Base-by-base conservation (phyloP, 2,888 invertebrate species). In the Mythimna ferrago region DNA sequence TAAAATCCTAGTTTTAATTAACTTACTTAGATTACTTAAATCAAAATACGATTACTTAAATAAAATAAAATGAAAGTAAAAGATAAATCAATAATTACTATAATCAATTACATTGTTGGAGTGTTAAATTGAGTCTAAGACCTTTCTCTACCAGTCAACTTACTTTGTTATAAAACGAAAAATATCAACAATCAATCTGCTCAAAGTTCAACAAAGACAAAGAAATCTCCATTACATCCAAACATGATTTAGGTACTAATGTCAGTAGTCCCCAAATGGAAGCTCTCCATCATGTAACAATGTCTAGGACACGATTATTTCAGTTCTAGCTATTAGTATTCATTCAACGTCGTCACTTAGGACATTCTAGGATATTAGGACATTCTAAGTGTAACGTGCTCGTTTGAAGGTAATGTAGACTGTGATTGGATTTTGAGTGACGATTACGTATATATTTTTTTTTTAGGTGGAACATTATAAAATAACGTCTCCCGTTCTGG, bases 251-350 rank as follows among this genome's bases (percentile, higher is more conserved):
- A 11, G 48, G 16, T 48, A 69, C 53, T 57, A 57, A 69, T 69
- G 64, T 70, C 57, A 54, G 72, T 60, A 69, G 32, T 51, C 57
- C 54, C 26, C 53, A 58, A 71, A 70, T 71, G 71, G 64, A 65
- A 58, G 58, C 61, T 71, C 63, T 78, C 73, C 77, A 80, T 75
- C 75, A 73, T 64, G 58, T 54, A 41, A 62, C 71, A 41, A 64
- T 54, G 54, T 76, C 69, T 68, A 71, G 53, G 54, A 61, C 73
- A 71, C 64, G 56, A 72, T 72, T 73, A 79, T 67, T 57, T 62
- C 41, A 66, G 35, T 38, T 54, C n/a, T 14, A 14, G 26, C 32
- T 51, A 72, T 83, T 76, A 83, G 72, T 81, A 83, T 83, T 83
- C 83, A 70, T 72, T 66, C 67, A 26, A 54, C 61, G 73, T 71